Evolutionary conservation across 2,888 invertebrate species (phyloP), one percentile per base, ranked within the genome.

Genomic region (Leucozona laternaria): DNA sequence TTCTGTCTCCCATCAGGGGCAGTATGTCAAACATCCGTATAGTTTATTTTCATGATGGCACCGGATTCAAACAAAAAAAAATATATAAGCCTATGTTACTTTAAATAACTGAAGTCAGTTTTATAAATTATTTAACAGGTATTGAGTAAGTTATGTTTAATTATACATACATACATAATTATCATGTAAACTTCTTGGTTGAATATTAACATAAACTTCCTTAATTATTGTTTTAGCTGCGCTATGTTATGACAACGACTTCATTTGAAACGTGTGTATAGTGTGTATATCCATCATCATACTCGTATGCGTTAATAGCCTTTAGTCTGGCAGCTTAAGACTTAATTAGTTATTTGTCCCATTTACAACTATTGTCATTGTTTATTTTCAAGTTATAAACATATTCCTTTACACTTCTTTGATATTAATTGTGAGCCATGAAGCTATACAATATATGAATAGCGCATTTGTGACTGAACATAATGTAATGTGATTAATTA

Each of bases 211-310:
- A 43, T 43, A n/a, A 45, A 66, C 64, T 81, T 81, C 81, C 81
- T 77, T 81, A 70, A 80, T 80, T 76, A 57, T 25, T 55, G 31
- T 17, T 28, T 57, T 58, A 57, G 11, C 55, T 62, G 15, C 40
- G 43, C 25, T 62, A 68, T 15, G 34, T 25, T 25, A 34, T 20
- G 37, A 13, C 31, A 55, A 13, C 15, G 40, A 45, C 53, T 60
- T 60, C 34, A 40, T 28, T 57, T 40, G 37, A 20, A 34, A 31
- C 5, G 10, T 55, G 10, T 55, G 28, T 28, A 28, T 28, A 28
- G 28, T n/a, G 28, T 31, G 31, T 58, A 45, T 31, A n/a, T n/a
- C n/a, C n/a, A n/a, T 58, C 34, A 60, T 17, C 34, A n/a, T 25
- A 55, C 25, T 37, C 53, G 53, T 62, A 45, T 25, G 5, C 2